Conservation (phyloP, 2,797 vertebrate genomes). For the Arrhamphus sclerolepis region DNA sequence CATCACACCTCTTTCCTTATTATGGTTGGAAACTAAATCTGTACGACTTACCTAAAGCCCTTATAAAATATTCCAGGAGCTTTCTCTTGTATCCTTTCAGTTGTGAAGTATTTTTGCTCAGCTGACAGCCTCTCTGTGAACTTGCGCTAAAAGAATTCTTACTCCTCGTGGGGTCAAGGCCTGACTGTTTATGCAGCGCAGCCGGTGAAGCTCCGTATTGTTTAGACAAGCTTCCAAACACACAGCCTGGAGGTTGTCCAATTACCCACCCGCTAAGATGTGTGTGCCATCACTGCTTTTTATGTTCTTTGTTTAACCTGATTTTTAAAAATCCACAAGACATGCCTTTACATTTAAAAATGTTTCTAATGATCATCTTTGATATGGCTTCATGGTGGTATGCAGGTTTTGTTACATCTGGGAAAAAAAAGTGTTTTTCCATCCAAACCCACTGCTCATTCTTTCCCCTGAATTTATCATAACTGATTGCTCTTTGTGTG, state of each 20-base stretch:
- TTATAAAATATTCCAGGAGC: conserved; percentile 45
- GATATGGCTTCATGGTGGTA: conserved; percentile 3
- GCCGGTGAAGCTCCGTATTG: conserved; percentile 77
- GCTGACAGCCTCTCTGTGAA: conserved; percentile 68
- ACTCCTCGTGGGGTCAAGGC: conserved; percentile 76
- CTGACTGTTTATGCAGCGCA: conserved; percentile 81
- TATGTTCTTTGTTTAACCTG: conserved; percentile 60
- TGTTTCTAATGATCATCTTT: conserved; percentile 12
- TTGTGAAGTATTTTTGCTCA: conserved; percentile 48
- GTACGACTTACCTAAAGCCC: conserved; percentile 39
- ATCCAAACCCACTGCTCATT: not conserved
- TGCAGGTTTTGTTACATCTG: conserved; percentile 11
- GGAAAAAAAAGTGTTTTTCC: conserved; percentile 15
- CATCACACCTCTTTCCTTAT: conserved; percentile 43
- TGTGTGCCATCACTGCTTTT: conserved; percentile 60
- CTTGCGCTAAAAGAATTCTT: conserved; percentile 71
- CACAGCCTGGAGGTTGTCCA: conserved; percentile 73
- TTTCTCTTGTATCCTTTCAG: conserved; percentile 24
- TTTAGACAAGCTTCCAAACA: conserved; percentile 85
- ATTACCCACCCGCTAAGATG: conserved; percentile 67
- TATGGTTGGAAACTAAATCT: conserved; percentile 35
- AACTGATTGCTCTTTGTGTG: conserved; percentile 12
- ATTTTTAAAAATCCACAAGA: conserved; percentile 45
- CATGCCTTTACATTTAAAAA: conserved; percentile 17
- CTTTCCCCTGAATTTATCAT: conserved; percentile 21